Conservation (phyloP, 2,113 vertebrate genomes). For the Microcebus tavaratra region DNA sequence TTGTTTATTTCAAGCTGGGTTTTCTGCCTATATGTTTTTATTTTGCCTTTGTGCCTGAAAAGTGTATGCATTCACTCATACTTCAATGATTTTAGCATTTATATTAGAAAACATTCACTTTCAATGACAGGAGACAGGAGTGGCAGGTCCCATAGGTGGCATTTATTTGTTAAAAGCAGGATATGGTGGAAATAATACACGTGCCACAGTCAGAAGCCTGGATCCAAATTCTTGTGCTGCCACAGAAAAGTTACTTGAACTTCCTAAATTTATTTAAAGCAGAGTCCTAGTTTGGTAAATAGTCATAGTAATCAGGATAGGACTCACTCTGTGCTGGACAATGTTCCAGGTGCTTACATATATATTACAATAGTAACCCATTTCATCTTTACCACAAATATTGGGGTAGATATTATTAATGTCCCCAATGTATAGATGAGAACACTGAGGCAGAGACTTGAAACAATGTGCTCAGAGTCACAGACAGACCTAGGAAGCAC, state of each 20-base stretch:
- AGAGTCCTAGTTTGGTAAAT: background rate
- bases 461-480: background rate
- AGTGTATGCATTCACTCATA: background rate
- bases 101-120: background rate
- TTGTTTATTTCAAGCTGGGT: background rate
- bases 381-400: background rate
- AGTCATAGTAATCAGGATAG: background rate
- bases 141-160: background rate
- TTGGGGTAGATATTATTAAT: background rate
- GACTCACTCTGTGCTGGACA: background rate
- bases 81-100: background rate
- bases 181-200: background rate
- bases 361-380: background rate
- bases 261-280: background rate
- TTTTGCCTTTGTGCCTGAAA: background rate
- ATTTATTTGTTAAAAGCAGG: background rate
- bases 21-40: background rate
- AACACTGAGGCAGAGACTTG: background rate
- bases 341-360: background rate
- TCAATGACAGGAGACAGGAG: background rate
- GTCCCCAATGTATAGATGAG: background rate
- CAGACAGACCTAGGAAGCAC: background rate
- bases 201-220: background rate
- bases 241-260: background rate
- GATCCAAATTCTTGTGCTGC: background rate